Conservation (phyloP, 2,797 vertebrate species). For the Buphagus erythrorhynchus region DNA sequence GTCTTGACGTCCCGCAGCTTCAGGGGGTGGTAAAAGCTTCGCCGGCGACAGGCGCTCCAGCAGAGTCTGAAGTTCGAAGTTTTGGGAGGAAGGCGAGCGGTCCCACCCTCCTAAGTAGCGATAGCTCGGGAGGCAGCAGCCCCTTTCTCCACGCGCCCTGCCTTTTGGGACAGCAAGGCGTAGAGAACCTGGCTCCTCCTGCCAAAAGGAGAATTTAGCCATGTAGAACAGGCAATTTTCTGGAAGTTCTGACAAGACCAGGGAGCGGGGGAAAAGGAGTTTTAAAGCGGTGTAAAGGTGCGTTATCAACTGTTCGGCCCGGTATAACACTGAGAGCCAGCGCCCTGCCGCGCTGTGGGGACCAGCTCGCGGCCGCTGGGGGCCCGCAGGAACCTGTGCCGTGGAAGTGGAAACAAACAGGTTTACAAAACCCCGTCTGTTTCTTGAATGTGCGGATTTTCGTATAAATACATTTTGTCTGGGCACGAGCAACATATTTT, state of each 20-base stretch:
- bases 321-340: not conserved
- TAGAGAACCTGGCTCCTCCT: not conserved
- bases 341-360: not conserved
- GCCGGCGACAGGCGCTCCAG: not conserved
- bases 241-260: not conserved
- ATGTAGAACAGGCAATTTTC: not conserved
- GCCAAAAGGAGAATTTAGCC: not conserved
- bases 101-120: not conserved
- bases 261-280: accelerated
- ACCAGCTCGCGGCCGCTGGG: not conserved
- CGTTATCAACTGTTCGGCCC: too few species aligned
- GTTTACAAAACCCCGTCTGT: not conserved
- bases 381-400: not conserved
- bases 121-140: not conserved
- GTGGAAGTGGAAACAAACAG: not conserved
- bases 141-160: not conserved
- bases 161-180: not conserved
- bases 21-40: not conserved
- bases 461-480: not conserved
- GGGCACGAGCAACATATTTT: not conserved
- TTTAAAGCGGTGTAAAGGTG: not conserved
- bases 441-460: not conserved
- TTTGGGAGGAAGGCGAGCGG: not conserved
- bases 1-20: not conserved
- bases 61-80: not conserved